Evolutionary conservation across 2,888 invertebrate genomes (phyloP).

Genomic region (Malthinus seriepunctatus): DNA sequence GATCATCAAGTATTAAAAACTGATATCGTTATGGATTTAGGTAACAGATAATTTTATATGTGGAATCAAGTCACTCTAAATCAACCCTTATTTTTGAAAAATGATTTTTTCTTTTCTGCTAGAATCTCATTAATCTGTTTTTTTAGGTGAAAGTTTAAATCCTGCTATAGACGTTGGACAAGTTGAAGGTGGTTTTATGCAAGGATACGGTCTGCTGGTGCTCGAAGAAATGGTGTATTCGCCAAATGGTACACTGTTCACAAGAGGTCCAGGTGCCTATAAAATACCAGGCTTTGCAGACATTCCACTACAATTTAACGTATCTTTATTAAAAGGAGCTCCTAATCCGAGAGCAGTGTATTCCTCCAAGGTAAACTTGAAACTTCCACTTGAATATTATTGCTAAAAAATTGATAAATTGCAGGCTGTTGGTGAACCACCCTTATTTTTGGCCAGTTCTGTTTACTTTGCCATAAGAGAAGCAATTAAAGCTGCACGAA

Average conservation of each 20-base stretch:
- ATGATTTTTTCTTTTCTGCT: too few relatives aligned
- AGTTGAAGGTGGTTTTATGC: conserved; percentile 93
- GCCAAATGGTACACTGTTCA: conserved; percentile 78
- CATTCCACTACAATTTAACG: conserved; percentile 90
- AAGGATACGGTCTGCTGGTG: conserved; percentile 91
- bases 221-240: conserved; percentile 89
- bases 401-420: background rate
- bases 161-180: conserved; percentile 97
- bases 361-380: conserved; percentile 81
- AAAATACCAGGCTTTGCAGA: conserved; percentile 93
- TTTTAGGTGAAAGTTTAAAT: conserved; percentile 79
- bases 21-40: conserved; percentile 97
- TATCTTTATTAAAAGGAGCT: conserved; percentile 87
- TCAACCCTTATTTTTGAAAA: too few relatives aligned
- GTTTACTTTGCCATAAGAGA: conserved; percentile 89
- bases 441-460: conserved; percentile 86
- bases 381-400: background rate
- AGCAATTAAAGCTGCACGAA: conserved; percentile 79
- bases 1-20: conserved; percentile 87
- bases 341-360: conserved; percentile 90
- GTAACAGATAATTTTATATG: conserved; percentile 27
- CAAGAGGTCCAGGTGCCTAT: conserved; percentile 90
- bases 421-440: conserved; percentile 95
- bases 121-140: background rate
- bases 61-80: too few relatives aligned